Conservation (phyloP, 2,888 invertebrate species). For the Oxycera nigricornis region DNA sequence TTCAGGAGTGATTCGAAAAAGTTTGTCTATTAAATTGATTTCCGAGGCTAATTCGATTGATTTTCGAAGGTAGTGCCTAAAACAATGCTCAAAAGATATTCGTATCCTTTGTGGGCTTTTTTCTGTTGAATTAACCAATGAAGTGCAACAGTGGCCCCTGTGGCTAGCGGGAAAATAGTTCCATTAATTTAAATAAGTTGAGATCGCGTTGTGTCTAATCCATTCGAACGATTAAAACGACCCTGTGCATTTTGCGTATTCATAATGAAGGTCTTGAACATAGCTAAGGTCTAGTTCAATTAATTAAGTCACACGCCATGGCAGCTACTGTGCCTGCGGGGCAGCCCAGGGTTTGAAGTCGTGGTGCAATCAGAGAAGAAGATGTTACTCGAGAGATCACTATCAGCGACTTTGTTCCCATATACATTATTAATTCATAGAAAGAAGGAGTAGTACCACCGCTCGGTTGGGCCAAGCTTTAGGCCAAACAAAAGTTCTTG, state of each 20-base stretch:
- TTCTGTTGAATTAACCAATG: too few relatives aligned
- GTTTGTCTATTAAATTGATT: too few relatives aligned
- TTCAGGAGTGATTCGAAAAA: too few relatives aligned
- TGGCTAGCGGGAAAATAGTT: too few relatives aligned
- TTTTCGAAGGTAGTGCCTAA: too few relatives aligned
- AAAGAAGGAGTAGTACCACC: neutral
- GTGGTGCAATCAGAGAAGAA: constrained; percentile 42
- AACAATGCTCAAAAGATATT: too few relatives aligned
- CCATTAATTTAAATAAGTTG: too few relatives aligned
- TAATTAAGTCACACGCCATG: constrained; percentile 37
- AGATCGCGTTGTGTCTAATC: neutral
- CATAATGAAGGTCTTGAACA: neutral
- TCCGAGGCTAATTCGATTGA: too few relatives aligned
- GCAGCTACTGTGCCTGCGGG: constrained; percentile 2
- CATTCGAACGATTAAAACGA: neutral
- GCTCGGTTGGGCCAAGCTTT: neutral
- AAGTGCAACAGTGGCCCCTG: too few relatives aligned
- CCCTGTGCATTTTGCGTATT: constrained; percentile 6
- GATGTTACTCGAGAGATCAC: constrained; percentile 42
- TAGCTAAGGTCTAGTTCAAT: constrained; percentile 15
- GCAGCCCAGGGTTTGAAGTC: constrained; percentile 31
- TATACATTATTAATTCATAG: constrained; percentile 44
- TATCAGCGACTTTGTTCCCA: constrained; percentile 43
- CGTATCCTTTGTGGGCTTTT: too few relatives aligned
- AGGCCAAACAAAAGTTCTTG: constrained; percentile 25